Evolutionary conservation across 2,888 invertebrate species (phyloP).

Genomic region (Mythimna impura): DNA sequence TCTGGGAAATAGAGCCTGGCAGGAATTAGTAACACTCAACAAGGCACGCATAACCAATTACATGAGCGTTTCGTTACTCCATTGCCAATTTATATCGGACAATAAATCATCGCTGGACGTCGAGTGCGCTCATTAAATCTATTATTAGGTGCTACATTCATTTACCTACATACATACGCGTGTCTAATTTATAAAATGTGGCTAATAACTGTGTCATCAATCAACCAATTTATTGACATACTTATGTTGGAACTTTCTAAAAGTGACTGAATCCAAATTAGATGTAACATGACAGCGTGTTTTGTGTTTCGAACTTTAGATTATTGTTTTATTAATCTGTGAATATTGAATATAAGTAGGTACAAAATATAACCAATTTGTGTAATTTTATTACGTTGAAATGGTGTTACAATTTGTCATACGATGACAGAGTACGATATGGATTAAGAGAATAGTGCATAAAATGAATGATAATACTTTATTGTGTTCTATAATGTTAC

Average conservation of each 20-base stretch:
- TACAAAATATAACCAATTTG: slow-evolving; percentile 11
- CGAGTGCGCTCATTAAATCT: slow-evolving; percentile 63
- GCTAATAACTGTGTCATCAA: slow-evolving; percentile 66
- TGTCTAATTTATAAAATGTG: slow-evolving; percentile 64
- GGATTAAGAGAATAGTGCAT: neutral
- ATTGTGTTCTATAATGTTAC: no score
- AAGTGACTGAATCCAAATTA: slow-evolving; percentile 41
- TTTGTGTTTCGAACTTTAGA: slow-evolving; percentile 19
- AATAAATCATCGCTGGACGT: slow-evolving; percentile 64
- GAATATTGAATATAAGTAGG: slow-evolving; percentile 23
- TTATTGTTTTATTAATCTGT: slow-evolving; percentile 35
- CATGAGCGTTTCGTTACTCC: slow-evolving; percentile 56
- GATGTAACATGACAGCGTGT: slow-evolving; percentile 8
- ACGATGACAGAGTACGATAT: neutral
- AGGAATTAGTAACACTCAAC: slow-evolving; percentile 59
- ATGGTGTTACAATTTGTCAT: slow-evolving; percentile 17
- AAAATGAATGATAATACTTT: neutral
- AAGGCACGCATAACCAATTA: slow-evolving; percentile 64
- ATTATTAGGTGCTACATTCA: slow-evolving; percentile 64
- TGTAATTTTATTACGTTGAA: slow-evolving; percentile 23
- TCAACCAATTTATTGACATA: slow-evolving; percentile 61
- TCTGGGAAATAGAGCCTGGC: slow-evolving; percentile 57
- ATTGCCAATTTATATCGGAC: slow-evolving; percentile 60
- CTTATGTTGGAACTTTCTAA: slow-evolving; percentile 55
- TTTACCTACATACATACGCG: slow-evolving; percentile 63